phyloP scores from a whole-genome alignment of 2,888 invertebrate species.

The Aelia acuminata region DNA sequence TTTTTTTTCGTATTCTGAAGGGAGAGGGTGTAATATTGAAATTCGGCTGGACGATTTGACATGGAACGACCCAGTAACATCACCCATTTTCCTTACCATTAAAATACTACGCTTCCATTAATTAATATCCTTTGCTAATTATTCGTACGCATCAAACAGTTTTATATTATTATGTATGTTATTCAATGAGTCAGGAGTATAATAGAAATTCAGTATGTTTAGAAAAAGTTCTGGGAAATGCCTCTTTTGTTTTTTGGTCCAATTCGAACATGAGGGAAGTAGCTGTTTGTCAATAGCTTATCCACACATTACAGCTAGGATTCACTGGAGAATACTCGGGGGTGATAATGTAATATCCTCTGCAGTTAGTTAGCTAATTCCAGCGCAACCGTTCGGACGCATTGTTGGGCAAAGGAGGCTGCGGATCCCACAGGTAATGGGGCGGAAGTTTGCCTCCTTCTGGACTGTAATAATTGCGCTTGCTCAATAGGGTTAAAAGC shows the following conservation, averaged over 20 bases:
- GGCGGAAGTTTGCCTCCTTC: conserved; percentile 5
- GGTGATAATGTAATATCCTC: conserved; percentile 35
- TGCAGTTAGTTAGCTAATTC: conserved; percentile 39
- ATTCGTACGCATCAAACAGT: too few species aligned
- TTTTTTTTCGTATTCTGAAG: too few species aligned
- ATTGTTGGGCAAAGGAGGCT: conserved; percentile 36
- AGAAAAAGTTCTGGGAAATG: too few species aligned
- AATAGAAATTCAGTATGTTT: too few species aligned
- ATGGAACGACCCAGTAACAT: too few species aligned
- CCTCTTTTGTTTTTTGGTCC: background rate
- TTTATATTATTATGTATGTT: too few species aligned
- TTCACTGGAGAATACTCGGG: background rate
- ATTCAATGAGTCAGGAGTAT: too few species aligned
- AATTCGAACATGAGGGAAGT: background rate
- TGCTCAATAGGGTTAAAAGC: conserved; percentile 27
- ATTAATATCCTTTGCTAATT: too few species aligned
- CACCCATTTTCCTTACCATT: too few species aligned
- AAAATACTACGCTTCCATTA: too few species aligned
- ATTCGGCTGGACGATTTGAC: too few species aligned
- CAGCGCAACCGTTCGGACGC: conserved; percentile 13
- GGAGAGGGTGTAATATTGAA: too few species aligned
- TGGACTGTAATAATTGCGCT: conserved; percentile 9
- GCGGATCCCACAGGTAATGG: conserved; percentile 12
- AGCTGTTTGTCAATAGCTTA: background rate
- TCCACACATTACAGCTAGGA: background rate